phyloP scores from a whole-genome alignment of 2,113 vertebrate genomes.

The Cochlearius cochlearius region DNA sequence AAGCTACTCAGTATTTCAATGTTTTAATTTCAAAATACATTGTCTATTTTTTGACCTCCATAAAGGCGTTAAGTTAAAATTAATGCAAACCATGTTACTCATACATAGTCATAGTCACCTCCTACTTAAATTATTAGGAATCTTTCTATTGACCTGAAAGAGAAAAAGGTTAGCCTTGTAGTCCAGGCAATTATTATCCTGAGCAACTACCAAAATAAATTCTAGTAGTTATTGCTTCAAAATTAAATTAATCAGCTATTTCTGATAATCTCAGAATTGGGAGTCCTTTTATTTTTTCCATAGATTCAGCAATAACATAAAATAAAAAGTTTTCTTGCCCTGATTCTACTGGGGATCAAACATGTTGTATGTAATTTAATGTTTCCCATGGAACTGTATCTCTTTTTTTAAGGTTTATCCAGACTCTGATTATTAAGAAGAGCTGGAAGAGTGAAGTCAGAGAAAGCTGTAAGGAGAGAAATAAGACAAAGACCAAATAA shows the following conservation, averaged over 20 bases:
- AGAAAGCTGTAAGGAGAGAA: not conserved
- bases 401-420: not conserved
- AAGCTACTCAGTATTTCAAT: not conserved
- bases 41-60: not conserved
- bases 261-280: not conserved
- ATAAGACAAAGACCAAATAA: not conserved
- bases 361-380: not conserved
- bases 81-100: not conserved
- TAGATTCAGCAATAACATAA: not conserved
- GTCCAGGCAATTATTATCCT: not conserved
- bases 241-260: not conserved
- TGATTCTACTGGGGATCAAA: not conserved
- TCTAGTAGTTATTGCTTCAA: not conserved
- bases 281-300: not conserved
- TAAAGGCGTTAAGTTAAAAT: not conserved
- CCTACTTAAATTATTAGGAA: not conserved
- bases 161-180: not conserved
- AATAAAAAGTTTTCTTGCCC: not conserved
- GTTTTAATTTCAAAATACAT: not conserved
- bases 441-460: not conserved
- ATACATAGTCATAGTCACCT: not conserved
- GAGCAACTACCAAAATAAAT: not conserved
- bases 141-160: not conserved
- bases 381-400: not conserved
- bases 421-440: not conserved